Base-by-base conservation (phyloP, 2,888 invertebrate genomes). In the Scotopteryx bipunctaria region DNA sequence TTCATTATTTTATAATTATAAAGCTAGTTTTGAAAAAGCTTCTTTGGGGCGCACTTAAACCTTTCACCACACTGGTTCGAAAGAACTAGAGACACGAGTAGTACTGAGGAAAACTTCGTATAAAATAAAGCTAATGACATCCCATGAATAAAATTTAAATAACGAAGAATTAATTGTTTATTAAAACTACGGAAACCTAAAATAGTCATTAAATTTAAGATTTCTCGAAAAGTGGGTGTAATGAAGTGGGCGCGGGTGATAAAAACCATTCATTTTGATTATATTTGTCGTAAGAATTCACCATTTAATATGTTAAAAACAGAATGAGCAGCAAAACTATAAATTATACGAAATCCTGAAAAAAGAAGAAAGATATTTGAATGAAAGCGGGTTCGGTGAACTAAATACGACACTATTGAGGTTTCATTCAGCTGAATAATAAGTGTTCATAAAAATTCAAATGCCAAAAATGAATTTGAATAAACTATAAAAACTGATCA, bases 351-450 rank as follows among this genome's bases (percentile, higher is more conserved):
- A 32, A 13, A 11, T 38, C 3, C 23, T 43, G 40, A 16, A 37
- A 23, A 16, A 33, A 5, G 25, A 40, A 42, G 19, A 50, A 21
- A 38, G 2, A 35, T 23, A 14, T 25, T 32, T 27, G 19, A 40
- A 46, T 27, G 15, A 41, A 53, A 44, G 33, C 23, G 44, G 40
- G 61, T 42, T 48, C 60, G 57, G 55, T 44, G 57, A 63, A 58
- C 60, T 45, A 57, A 47, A 56, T 46, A 51, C 36, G 51, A 49
- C 40, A 43, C 45, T 33, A 44, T 32, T 44, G 14, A 42, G 50
- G 33, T 46, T 52, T 42, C 36, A 52, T 49, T 38, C 29, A 51
- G 29, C 32, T 25, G 19, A 14, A 42, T 25, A 40, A 46, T 46
- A 32, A 42, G 31, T 23, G 23, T 15, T 13, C 38, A 38, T 47